Evolutionary conservation across 2,113 vertebrate genomes (phyloP), one percentile per base, ranked within the genome.

Genomic region (Tetraodon nigroviridis): DNA sequence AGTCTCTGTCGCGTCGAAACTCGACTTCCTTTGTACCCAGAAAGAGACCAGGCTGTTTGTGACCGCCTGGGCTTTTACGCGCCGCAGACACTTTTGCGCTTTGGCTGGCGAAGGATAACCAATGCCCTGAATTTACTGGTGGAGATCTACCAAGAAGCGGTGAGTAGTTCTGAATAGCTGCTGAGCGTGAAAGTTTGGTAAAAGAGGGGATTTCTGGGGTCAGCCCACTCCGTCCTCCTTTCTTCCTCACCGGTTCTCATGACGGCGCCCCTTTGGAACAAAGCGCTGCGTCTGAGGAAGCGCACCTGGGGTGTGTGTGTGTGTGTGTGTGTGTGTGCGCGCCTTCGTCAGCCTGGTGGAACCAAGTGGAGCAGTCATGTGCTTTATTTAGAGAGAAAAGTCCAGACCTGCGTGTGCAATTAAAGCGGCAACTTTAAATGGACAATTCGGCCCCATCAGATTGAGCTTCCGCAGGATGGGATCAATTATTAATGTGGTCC

Each of bases 401-500:
- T 37, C 32, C 8, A 37, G 32, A 37, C 1, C 15, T 7, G 44
- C 4, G 44, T n/a, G 16, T n/a, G 15, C 0, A n/a, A 7, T 46
- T 5, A 46, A 16, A 46, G 44, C 44, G 15, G 44, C 44, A 46
- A 46, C 44, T 46, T 46, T 46, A 42, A 1, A n/a, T n/a, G 67
- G 45, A 58, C 58, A 63, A 51, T 49, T 51, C 58, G 40, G 47
- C 69, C 52, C 45, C 22, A 0, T 69, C 58, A 69, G 58, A 75
- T 53, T 67, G 55, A 37, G 67, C 71, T 78, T 73, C 78, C 44
- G 76, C 81, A 79, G 75, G 73, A 81, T 68, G 19, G 21, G 14
- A 83, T 87, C 67, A 75, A 85, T 86, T 70, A 82, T 85, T 73
- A 56, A 88, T 61, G 65, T 22, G 37, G 70, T 83, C 75, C 73